Base-by-base conservation (phyloP, 1,140 invertebrate species). In the Magallana angulata region DNA sequence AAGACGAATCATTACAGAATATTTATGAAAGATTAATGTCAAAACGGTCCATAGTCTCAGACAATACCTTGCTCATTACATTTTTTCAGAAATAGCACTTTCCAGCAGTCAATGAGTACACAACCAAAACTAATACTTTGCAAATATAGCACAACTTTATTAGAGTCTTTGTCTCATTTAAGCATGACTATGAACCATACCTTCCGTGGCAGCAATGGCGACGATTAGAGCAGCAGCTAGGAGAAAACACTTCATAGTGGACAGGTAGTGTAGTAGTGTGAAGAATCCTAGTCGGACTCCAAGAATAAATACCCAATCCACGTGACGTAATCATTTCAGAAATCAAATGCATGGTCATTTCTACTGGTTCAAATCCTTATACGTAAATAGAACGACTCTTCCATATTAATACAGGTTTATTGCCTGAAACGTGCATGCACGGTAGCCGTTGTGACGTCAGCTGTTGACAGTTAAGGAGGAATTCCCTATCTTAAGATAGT, bases 161-260 rank as follows among this genome's bases (percentile, higher is more conserved):
- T 48, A 48, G 36, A 48, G 36, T 0, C 36, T 48, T 48, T 48
- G 36, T 3, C 36, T 48, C 36, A 48, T 48, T 48, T 48, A 48
- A 48, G 36, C 36, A 48, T 48, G 1, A 48, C 2, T 48, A 48
- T 48, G 4, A 48, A 48, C 36, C 36, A 48, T 12, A 76, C 68
- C 68, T 76, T 76, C 68, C 2, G 14, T 24, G 36, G 24, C 24
- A 76, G 36, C 14, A 76, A 76, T 4, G 68, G 24, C 18, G 8
- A 76, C 12, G 5, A 76, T 5, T 11, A 76, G 4, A 36, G 30
- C 12, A 30, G 24, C 24, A 24, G 14, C 68, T 76, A 30, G 24
- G 36, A 76, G 18, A 18, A 76, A 30, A 24, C 14, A 76, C 68
- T 76, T 76, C 68, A 76, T 76, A 30, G 68, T 30, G 24, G 68